Conservation (phyloP, 2,888 invertebrate species). For the Drosophila quasianomalipes region DNA sequence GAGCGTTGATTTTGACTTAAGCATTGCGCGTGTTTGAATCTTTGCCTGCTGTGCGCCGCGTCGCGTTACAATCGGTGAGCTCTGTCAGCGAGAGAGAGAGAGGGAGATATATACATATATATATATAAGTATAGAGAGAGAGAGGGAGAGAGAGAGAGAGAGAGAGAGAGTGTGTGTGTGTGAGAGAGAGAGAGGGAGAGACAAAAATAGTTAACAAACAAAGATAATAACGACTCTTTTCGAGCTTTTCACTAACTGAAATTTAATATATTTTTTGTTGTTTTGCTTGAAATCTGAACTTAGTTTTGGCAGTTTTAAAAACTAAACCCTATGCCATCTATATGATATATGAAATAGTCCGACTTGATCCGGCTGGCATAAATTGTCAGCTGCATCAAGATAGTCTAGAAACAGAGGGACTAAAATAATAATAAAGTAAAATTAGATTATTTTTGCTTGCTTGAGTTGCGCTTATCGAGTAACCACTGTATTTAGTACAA, state of each 20-base stretch:
- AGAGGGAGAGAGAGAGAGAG: background rate
- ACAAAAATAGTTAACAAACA: background rate
- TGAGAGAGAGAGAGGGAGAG: background rate
- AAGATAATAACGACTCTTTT: background rate
- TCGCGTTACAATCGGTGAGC: constrained; percentile 87
- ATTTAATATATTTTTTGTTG: background rate
- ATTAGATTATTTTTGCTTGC: background rate
- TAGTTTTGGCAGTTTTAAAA: background rate
- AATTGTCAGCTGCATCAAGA: background rate
- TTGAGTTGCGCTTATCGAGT: background rate
- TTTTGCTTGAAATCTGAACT: background rate
- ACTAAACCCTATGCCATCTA: background rate
- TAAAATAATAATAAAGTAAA: background rate
- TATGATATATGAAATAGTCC: background rate
- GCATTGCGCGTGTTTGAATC: constrained; percentile 89
- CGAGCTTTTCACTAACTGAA: background rate
- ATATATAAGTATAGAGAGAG: too few relatives aligned
- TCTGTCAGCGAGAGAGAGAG: constrained; percentile 61
- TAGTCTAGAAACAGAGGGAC: too few relatives aligned
- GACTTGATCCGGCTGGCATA: background rate
- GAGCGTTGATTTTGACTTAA: constrained; percentile 77
- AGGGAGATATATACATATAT: too few relatives aligned
- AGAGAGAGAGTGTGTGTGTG: too few relatives aligned
- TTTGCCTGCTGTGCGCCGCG: constrained; percentile 88
- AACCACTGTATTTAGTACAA: background rate